Evolutionary conservation across 2,113 vertebrate genomes (phyloP).

Genomic region (Lepisosteus osseus): DNA sequence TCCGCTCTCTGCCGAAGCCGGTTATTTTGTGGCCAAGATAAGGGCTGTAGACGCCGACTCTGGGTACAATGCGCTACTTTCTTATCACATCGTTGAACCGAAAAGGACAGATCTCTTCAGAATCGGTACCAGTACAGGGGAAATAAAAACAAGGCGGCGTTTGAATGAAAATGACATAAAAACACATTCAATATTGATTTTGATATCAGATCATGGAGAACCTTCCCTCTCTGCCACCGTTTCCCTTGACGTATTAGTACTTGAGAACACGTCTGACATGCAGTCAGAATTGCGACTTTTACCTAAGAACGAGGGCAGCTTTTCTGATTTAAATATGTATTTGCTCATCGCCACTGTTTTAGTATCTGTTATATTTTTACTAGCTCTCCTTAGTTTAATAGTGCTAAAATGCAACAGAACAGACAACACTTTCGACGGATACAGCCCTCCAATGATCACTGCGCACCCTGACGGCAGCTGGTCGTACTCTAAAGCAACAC

Average conservation of each 20-base stretch:
- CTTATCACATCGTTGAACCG: conserved; percentile 32
- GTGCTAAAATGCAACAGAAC: conserved; percentile 38
- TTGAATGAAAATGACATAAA: conserved; percentile 41
- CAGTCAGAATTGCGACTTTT: conserved; percentile 60
- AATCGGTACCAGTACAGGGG: too few relatives aligned
- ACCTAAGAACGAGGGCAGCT: conserved; percentile 42
- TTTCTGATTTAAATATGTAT: conserved; percentile 56
- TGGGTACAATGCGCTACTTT: conserved; percentile 47
- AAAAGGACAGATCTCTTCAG: conserved; percentile 20
- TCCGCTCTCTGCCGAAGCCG: conserved; percentile 27
- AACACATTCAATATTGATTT: conserved; percentile 33
- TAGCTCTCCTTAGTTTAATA: conserved; percentile 32
- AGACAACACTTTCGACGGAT: conserved; percentile 6
- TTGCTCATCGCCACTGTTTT: conserved; percentile 36
- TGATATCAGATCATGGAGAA: conserved; percentile 42
- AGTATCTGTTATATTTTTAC: conserved; percentile 34
- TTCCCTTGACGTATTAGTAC: conserved; percentile 35
- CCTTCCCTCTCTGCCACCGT: conserved; percentile 37
- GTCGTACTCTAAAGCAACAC: neutral
- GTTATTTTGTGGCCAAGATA: conserved; percentile 33
- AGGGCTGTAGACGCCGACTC: conserved; percentile 43
- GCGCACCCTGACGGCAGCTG: neutral
- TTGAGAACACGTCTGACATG: conserved; percentile 33
- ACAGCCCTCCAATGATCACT: neutral
- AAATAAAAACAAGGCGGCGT: conserved; percentile 37